Evolutionary conservation across 1,140 invertebrate genomes (phyloP), one percentile per base, ranked within the genome.

Genomic region (Brachionus calyciflorus): DNA sequence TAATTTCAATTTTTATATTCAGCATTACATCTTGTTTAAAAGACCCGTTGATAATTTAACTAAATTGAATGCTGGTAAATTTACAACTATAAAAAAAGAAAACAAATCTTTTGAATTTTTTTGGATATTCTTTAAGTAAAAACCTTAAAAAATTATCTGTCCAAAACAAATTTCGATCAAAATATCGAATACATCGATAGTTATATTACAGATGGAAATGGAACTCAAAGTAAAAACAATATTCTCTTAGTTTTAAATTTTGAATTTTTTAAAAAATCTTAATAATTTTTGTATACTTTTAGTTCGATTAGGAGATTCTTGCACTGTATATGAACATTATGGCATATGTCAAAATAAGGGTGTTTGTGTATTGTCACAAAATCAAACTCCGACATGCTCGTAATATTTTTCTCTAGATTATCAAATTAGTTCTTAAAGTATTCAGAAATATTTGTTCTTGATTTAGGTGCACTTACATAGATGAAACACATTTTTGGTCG

Each of bases 11-110:
- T 51, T 70, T 21, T 70, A 49, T 48, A 49, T 70, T 46, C 44
- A 70, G 17, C 65, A 70, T 10, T 70, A 70, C 40, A 51, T 70
- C 14, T 49, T 70, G n/a, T 70, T 70, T 40, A 48, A 26, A 7
- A 24, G 3, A 4, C 48, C 65, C 3, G 65, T 70, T 51, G 24
- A 48, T 28, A 70, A 70, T 70, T 70, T 44, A 46, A 21, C 44
- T 24, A 70, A 70, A 46, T 28, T 70, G 14, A 17, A 40, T 6
- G 48, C 65, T 26, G 7, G 65, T 70, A 70, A 70, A n/a, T 70
- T n/a, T 21, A 46, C n/a, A 51, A n/a, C n/a, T n/a, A n/a, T n/a
- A n/a, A n/a, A n/a, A n/a, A n/a, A n/a, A n/a, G n/a, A n/a, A n/a
- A n/a, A n/a, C n/a, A n/a, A n/a, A n/a, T n/a, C n/a, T n/a, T n/a